Evolutionary conservation across 2,797 vertebrate species (phyloP), one percentile per base, ranked within the genome.

Genomic region (Sebastes nivosus): DNA sequence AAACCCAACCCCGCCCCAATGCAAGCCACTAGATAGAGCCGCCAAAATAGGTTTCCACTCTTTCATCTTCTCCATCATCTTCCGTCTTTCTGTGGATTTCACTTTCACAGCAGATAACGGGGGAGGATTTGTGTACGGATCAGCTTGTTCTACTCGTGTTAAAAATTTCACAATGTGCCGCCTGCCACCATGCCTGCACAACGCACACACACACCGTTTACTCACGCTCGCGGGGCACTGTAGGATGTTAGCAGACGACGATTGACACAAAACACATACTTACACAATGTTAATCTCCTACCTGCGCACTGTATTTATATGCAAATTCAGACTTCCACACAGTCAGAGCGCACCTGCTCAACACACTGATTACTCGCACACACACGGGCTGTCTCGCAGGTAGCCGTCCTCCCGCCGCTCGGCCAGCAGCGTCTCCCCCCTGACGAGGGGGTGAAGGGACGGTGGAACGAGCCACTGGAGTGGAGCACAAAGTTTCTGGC

Each of bases 401-500:
- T 68, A 59, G 69, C 30, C 14, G 13, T 73, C n/a, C 36, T 50
- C 76, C 69, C 4, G 3, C 79, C 32, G 65, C 68, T 80, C 3
- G 20, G 65, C 58, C 66, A 67, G 38, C 78, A 60, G 70, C 52
- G 30, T 79, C 58, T 63, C 32, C 69, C 70, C 36, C 46, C 67
- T 30, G 58, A 22, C 14, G 54, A 42, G 66, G 60, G 67, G 18
- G 20, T 9, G 50, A 75, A 46, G 78, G 60, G 71, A 67, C 6
- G 1, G 67, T 38, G 78, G 57, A 78, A 75, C 65, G 80, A 89
- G 79, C 69, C 86, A 68, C 83, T 87, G 88, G 74, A 89, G 88
- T 84, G 72, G 75, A 89, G 88, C 73, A 38, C 83, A 91, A 88
- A 89, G 89, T 92, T 91, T 89, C 85, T 87, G 88, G 87, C 90